phyloP scores from a whole-genome alignment of 1,140 invertebrate species.

The Diorhabda sublineata region DNA sequence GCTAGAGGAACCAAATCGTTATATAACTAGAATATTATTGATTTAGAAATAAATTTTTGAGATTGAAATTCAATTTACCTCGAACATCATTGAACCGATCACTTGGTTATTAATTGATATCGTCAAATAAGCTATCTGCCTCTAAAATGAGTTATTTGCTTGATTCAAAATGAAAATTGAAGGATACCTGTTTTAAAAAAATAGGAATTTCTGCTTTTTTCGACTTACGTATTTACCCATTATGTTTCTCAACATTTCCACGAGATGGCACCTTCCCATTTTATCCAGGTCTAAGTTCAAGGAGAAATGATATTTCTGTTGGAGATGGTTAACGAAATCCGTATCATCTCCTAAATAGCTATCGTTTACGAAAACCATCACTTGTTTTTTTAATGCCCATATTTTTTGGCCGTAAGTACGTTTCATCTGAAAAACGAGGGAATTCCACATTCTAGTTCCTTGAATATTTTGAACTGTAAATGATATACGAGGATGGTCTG shows the following conservation, averaged over 20 bases:
- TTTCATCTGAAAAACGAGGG: slow-evolving; percentile 19
- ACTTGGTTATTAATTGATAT: slow-evolving; percentile 46
- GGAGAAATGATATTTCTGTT: slow-evolving; percentile 45
- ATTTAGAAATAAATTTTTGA: slow-evolving; percentile 4
- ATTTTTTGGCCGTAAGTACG: slow-evolving; percentile 21
- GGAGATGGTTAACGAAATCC: slow-evolving; percentile 46
- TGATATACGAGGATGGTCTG: too few relatives aligned
- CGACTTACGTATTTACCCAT: slow-evolving; percentile 28
- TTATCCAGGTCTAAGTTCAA: slow-evolving; percentile 46
- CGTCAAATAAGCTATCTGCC: slow-evolving; percentile 50
- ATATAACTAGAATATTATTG: slow-evolving; percentile 45
- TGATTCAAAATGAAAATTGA: background rate
- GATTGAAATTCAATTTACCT: slow-evolving; percentile 44
- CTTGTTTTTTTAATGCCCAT: slow-evolving; percentile 37
- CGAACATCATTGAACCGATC: slow-evolving; percentile 50
- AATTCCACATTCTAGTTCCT: background rate
- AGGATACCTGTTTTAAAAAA: background rate
- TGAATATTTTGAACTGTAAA: too few relatives aligned
- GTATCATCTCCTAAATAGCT: slow-evolving; percentile 48
- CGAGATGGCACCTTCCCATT: slow-evolving; percentile 44
- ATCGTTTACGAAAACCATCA: slow-evolving; percentile 48
- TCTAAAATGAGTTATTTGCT: slow-evolving; percentile 45
- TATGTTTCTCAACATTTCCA: slow-evolving; percentile 32
- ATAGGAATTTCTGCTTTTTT: background rate
- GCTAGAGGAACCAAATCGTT: slow-evolving; percentile 51